Evolutionary conservation across 2,888 invertebrate genomes (phyloP).

Genomic region (Asteroscopus sphinx): DNA sequence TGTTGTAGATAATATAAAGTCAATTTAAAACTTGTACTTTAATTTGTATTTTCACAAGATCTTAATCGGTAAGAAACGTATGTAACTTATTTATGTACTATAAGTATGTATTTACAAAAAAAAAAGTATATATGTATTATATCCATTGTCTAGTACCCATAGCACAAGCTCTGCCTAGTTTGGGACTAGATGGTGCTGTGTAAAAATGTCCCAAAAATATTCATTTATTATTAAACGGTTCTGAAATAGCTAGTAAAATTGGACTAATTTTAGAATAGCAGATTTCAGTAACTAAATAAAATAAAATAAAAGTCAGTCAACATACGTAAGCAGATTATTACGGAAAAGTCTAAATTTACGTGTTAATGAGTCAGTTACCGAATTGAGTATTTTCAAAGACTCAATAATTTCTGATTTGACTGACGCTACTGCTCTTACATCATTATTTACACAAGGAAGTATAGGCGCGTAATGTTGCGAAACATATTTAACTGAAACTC

Average conservation of each 20-base stretch:
- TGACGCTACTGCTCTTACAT: slow-evolving; percentile 69
- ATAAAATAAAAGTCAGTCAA: too few species aligned
- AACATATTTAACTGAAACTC: slow-evolving; percentile 71
- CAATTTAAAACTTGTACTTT: not conserved
- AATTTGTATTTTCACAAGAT: not conserved
- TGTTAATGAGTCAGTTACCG: slow-evolving; percentile 55
- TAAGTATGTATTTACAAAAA: too few species aligned
- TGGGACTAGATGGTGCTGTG: too few species aligned
- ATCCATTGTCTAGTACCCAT: too few species aligned
- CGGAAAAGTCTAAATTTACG: slow-evolving; percentile 31
- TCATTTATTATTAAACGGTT: not conserved
- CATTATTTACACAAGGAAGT: slow-evolving; percentile 83
- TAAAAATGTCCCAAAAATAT: too few species aligned
- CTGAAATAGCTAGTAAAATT: not conserved
- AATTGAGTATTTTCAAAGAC: slow-evolving; percentile 57
- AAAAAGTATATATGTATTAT: too few species aligned
- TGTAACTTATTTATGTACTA: too few species aligned
- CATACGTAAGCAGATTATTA: slow-evolving; percentile 15
- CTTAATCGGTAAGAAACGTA: not conserved
- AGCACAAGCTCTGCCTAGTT: too few species aligned
- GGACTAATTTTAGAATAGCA: not conserved
- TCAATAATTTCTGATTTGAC: slow-evolving; percentile 54
- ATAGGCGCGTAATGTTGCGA: slow-evolving; percentile 71
- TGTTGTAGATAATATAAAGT: not conserved
- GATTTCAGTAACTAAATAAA: too few species aligned